Evolutionary conservation across 2,113 vertebrate genomes (phyloP).

Genomic region (Dryoscopus gambensis): DNA sequence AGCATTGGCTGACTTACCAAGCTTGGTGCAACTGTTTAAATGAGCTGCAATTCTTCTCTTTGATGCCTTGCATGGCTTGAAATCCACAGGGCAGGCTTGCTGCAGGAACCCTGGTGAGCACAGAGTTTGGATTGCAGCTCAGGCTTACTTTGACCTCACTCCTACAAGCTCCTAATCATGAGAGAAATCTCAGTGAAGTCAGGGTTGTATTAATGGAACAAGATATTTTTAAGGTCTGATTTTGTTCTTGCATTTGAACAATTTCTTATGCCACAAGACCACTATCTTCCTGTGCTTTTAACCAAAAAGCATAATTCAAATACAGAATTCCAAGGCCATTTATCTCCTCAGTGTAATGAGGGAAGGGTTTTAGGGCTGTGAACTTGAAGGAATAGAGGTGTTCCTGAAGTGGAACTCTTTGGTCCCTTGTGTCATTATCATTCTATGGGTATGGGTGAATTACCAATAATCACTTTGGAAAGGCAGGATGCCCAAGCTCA

Average conservation of each 20-base stretch:
- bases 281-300: not conserved
- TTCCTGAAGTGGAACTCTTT: not conserved
- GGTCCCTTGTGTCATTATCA: not conserved
- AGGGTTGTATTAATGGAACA: not conserved
- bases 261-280: not conserved
- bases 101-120: not conserved
- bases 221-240: not conserved
- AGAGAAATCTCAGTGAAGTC: not conserved
- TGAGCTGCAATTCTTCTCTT: not conserved
- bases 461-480: not conserved
- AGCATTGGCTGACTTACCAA: not conserved
- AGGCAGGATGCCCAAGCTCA: not conserved
- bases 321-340: not conserved
- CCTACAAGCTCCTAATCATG: not conserved
- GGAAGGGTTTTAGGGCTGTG: not conserved
- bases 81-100: not conserved
- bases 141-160: accelerated
- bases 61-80: too few relatives aligned
- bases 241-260: not conserved
- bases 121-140: not conserved
- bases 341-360: not conserved
- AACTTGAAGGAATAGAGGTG: not conserved
- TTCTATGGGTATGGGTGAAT: not conserved
- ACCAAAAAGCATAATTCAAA: not conserved
- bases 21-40: not conserved